Evolutionary conservation across 2,888 invertebrate genomes (phyloP).

Genomic region (Nebria brevicollis): DNA sequence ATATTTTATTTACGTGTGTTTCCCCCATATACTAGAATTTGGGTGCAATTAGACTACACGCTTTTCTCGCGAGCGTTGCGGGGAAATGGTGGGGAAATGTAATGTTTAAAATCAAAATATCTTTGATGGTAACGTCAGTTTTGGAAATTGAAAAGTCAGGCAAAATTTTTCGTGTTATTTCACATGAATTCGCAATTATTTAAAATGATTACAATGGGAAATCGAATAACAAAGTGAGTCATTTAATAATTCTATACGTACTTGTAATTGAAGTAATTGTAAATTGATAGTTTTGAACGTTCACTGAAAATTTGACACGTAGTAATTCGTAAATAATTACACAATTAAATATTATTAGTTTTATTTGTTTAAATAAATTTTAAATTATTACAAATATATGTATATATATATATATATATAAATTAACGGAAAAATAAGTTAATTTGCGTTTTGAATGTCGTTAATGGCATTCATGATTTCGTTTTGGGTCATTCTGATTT

Average conservation of each 20-base stretch:
- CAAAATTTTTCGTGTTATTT: slow-evolving; percentile 13
- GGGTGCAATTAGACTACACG: neutral
- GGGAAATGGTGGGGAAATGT: neutral
- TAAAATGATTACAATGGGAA: slow-evolving; percentile 25
- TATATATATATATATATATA: neutral
- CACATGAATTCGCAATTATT: neutral
- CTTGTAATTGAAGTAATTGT: no score
- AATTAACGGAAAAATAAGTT: neutral
- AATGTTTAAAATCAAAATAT: neutral
- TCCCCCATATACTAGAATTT: neutral
- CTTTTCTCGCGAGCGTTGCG: no score
- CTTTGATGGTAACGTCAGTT: neutral
- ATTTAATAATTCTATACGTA: neutral
- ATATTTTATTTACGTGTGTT: neutral
- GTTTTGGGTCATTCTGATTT: neutral
- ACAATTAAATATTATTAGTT: no score
- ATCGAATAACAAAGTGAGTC: slow-evolving; percentile 17
- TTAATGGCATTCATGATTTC: neutral
- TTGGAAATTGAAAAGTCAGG: neutral
- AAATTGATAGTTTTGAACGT: no score
- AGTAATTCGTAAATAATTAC: no score
- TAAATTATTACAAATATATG: no score
- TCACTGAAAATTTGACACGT: no score
- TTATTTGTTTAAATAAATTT: no score
- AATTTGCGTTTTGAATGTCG: neutral